A percentile compares a stretch with the other conserved stretches of the same genome.
These are phyloP conservation scores for Clistopyga incitator DNA, from an alignment of 2,888 invertebrate species.

Conservation along the genomic window DNA sequence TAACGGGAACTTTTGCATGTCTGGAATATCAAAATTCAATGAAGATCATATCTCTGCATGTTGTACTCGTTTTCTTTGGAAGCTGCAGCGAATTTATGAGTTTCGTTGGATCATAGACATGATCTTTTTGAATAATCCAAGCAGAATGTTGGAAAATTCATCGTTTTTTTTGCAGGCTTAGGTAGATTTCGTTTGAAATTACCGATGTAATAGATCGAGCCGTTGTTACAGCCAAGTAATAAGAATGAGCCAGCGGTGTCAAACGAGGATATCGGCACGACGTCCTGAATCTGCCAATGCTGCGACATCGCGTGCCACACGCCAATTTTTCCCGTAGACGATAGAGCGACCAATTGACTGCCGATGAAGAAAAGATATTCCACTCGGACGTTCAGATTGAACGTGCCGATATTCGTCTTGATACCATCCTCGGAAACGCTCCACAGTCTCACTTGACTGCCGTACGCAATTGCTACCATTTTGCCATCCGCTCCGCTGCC, in stretches of 20 bases:
- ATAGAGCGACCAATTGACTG: slow-evolving; percentile 98
- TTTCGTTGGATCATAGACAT: no score
- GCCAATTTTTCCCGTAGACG: slow-evolving; percentile 96
- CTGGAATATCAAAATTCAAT: slow-evolving; percentile 85
- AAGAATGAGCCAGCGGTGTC: slow-evolving; percentile 99
- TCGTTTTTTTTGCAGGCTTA: no score
- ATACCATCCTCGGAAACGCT: slow-evolving; percentile 91
- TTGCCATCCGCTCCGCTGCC: slow-evolving; percentile 86
- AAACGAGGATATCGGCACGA: slow-evolving; percentile 97
- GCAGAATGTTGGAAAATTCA: no score
- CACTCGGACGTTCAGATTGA: slow-evolving; percentile 95
- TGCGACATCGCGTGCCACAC: slow-evolving; percentile 99
- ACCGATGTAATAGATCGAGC: slow-evolving; percentile 99
- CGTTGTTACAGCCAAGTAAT: slow-evolving; percentile 97
- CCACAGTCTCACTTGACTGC: slow-evolving; percentile 91
- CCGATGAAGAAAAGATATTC: slow-evolving; percentile 99
- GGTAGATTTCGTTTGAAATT: slow-evolving; percentile 70
- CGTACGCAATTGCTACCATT: slow-evolving; percentile 94
- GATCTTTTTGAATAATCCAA: no score
- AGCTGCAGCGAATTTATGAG: no score
- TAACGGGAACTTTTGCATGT: slow-evolving; percentile 99
- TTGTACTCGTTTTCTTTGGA: no score
- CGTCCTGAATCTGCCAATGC: slow-evolving; percentile 99
- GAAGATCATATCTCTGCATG: background rate
- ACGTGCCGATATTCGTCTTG: slow-evolving; percentile 91